Conservation (phyloP, 2,797 vertebrate species). For the Phaenicophaeus curvirostris region DNA sequence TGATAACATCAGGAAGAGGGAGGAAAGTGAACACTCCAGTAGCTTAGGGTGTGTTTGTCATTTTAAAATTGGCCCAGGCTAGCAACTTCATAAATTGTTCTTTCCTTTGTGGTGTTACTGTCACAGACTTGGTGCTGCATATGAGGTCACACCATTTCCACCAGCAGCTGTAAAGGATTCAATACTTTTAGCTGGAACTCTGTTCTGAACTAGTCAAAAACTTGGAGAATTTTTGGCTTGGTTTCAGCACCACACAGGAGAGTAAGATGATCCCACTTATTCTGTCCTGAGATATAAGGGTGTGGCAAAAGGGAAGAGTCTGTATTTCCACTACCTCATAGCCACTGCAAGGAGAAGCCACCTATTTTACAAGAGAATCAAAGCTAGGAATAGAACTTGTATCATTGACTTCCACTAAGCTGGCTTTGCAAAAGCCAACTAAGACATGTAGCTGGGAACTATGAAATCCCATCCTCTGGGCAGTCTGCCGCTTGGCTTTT, state of each 20-base stretch:
- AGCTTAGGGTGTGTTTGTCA: slow-evolving; percentile 9
- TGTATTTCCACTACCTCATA: background rate
- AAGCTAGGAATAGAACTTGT: background rate
- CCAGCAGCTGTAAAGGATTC: background rate
- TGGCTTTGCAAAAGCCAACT: background rate
- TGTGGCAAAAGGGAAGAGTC: background rate
- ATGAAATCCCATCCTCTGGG: slow-evolving; percentile 22
- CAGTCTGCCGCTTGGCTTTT: slow-evolving; percentile 29
- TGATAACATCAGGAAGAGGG: slow-evolving; percentile 66
- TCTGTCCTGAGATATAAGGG: background rate
- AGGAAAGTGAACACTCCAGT: slow-evolving; percentile 54
- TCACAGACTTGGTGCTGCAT: background rate
- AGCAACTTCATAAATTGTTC: background rate
- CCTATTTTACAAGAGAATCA: background rate
- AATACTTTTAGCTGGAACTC: background rate
- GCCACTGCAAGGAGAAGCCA: background rate
- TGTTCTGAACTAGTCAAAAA: background rate
- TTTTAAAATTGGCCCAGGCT: slow-evolving; percentile 49
- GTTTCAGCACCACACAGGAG: background rate
- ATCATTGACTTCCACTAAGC: background rate
- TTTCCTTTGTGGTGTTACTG: background rate
- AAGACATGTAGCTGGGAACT: background rate
- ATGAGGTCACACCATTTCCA: background rate
- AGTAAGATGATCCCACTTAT: background rate
- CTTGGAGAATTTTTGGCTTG: background rate